A percentile compares a stretch with the other conserved stretches of the same genome.
Conservation (phyloP, 2,797 vertebrate species). For the Enteromius viviparus region DNA sequence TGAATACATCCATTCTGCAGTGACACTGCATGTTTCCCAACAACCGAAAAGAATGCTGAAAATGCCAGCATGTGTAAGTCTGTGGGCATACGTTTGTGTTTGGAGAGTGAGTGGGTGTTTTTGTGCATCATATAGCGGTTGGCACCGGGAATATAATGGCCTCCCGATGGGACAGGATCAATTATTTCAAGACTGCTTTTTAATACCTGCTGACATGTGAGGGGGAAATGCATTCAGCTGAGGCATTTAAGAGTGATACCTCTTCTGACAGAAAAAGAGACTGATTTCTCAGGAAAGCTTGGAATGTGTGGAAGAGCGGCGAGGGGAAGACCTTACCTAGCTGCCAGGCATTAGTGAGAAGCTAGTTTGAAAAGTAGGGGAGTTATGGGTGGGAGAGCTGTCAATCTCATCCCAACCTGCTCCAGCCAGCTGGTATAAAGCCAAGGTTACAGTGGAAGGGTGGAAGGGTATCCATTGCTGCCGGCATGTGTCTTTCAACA, state of each 20-base stretch:
- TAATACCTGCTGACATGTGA: slow-evolving; percentile 46
- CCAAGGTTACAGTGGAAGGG: slow-evolving; percentile 4
- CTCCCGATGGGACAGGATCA: slow-evolving; percentile 52
- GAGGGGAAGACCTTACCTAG: slow-evolving; percentile 40
- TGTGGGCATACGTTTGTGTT: slow-evolving; percentile 6
- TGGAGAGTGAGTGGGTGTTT: neutral
- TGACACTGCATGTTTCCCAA: slow-evolving; percentile 13
- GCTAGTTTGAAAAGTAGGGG: slow-evolving; percentile 22
- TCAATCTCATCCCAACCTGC: slow-evolving; percentile 47
- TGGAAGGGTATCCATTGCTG: slow-evolving; percentile 15
- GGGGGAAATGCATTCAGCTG: slow-evolving; percentile 15
- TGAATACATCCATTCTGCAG: slow-evolving; percentile 10
- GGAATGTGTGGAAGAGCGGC: neutral
- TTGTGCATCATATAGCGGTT: slow-evolving; percentile 16
- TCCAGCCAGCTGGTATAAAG: slow-evolving; percentile 44
- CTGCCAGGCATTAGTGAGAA: slow-evolving; percentile 49
- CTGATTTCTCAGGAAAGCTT: neutral
- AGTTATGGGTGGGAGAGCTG: slow-evolving; percentile 41
- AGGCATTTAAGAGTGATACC: slow-evolving; percentile 28
- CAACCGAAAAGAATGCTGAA: neutral
- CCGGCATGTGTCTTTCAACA: slow-evolving; percentile 3
- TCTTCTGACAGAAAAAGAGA: slow-evolving; percentile 18
- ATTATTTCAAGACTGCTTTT: slow-evolving; percentile 55
- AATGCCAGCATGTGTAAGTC: neutral
- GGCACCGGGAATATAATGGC: slow-evolving; percentile 44